These are phyloP conservation scores for Vultur gryphus DNA, from an alignment of 2,797 vertebrate species.

Conservation along the genomic window DNA sequence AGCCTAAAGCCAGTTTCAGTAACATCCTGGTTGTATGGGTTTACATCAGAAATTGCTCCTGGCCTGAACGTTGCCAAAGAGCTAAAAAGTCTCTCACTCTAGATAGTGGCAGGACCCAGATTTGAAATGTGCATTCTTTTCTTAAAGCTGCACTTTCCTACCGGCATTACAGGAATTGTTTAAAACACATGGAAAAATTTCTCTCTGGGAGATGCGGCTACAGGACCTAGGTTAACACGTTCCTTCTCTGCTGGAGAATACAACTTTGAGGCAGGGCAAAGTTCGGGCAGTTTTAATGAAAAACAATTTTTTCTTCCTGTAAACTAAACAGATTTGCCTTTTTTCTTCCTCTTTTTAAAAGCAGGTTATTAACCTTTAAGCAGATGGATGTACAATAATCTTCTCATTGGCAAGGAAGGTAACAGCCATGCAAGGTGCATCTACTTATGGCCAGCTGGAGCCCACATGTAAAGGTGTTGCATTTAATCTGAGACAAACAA, in stretches of 20 bases:
- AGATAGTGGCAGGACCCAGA: background rate
- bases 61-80: background rate
- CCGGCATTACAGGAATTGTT: background rate
- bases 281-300: conserved; percentile 25
- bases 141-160: background rate
- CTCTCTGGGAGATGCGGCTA: background rate
- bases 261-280: background rate
- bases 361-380: conserved; percentile 44
- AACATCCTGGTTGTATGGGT: background rate
- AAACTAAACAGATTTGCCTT: conserved; percentile 60
- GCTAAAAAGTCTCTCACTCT: background rate
- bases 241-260: background rate
- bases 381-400: conserved; percentile 46
- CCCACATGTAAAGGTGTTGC: conserved; percentile 74
- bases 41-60: background rate
- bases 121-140: background rate
- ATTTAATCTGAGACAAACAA: conserved; percentile 67
- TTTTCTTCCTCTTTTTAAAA: conserved; percentile 51
- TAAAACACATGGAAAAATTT: background rate
- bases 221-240: background rate
- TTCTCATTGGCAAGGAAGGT: conserved; percentile 31
- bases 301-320: conserved; percentile 42
- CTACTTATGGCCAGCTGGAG: conserved; percentile 46
- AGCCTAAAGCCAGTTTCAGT: background rate
- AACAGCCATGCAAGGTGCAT: conserved; percentile 41